Evolutionary conservation across 2,888 invertebrate species (phyloP), one percentile per base, ranked within the genome.

Genomic region (Drosophila prolongata): DNA sequence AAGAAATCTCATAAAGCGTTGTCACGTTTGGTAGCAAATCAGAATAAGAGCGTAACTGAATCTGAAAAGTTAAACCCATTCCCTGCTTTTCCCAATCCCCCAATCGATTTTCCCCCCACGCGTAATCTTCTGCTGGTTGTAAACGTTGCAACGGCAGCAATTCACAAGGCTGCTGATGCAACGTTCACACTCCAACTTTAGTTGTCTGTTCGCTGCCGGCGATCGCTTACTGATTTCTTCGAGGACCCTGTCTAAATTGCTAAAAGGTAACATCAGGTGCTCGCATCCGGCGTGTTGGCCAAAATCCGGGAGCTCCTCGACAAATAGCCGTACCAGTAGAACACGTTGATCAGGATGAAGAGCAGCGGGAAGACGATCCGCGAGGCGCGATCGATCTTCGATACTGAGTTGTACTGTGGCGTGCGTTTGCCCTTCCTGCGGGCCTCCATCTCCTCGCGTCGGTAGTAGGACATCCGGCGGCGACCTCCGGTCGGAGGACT

Each of bases 291-390:
- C 68, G 89, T 78, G 47, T 88, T 89, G 44, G 90, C 87, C 76
- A 91, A 44, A 37, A 91, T 90, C 53, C 92, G 87, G 9, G 92
- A 88, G 87, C 95, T 95, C 77, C 95, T 93, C 60, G 95, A 94
- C 64, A 96, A 92, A 89, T 96, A 96, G 8, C 95, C 94, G 80
- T 94, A 95, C 96, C 97, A 97, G 90, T 97, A 97, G 91, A 96
- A 94, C 61, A 95, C 92, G 91, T 97, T 96, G 78, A 97, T 95
- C 11, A 95, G 93, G 4, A 95, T 90, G 91, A 97, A 97, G 47
- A 95, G 93, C 57, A 96, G 85, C 0, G 97, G 97, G 90, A 97
- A 97, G 34, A 96, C 94, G 43, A 96, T 93, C 44, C 97, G 92
- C 9, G 96, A 95, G 16, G 95, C 95, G 19, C 95, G 93, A 92